phyloP scores from a whole-genome alignment of 2,888 invertebrate species.

The Osmoderma eremita region DNA sequence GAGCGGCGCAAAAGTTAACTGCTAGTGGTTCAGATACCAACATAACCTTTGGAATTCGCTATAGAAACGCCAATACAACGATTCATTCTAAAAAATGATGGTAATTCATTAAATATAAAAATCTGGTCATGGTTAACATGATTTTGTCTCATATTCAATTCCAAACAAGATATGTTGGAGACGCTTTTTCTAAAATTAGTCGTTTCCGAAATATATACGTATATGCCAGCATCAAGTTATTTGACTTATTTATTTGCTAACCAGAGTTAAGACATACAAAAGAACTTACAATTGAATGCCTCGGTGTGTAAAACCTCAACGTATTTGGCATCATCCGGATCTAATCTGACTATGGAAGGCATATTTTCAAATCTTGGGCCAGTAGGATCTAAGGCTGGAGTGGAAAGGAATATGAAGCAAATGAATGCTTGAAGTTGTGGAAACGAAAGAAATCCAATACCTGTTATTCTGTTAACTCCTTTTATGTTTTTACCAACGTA shows the following conservation, averaged over 20 bases:
- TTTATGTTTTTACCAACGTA: conserved; percentile 61
- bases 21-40: no score
- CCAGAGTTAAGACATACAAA: neutral
- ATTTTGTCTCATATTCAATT: no score
- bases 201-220: no score
- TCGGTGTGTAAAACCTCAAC: conserved; percentile 72
- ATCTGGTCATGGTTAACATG: no score
- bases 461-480: conserved; percentile 59
- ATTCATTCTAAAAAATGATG: no score
- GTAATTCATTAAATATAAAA: no score
- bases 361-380: conserved; percentile 68
- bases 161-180: no score
- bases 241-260: no score
- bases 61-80: no score
- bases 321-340: conserved; percentile 67
- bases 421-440: neutral
- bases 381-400: conserved; percentile 69
- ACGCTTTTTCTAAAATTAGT: no score
- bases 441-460: conserved; percentile 44
- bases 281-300: conserved; percentile 53
- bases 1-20: no score
- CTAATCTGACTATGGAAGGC: conserved; percentile 66
- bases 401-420: neutral
- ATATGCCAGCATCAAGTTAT: neutral
- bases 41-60: no score